phyloP scores from a whole-genome alignment of 2,113 vertebrate genomes.

The Scomber japonicus region DNA sequence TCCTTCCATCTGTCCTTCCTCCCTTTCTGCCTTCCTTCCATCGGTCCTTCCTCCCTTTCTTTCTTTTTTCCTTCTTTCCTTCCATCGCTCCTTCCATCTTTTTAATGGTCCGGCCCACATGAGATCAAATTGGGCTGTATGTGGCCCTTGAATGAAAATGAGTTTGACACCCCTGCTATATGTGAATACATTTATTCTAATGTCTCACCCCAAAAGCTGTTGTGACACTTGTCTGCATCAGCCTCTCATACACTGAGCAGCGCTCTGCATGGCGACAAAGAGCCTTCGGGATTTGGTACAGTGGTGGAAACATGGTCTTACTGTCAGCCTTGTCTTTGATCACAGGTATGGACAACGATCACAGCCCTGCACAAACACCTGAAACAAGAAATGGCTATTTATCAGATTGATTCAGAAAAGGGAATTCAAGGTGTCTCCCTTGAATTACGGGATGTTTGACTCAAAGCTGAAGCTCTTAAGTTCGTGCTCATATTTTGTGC shows the following conservation, averaged over 20 bases:
- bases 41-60: no score
- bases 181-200: no score
- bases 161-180: no score
- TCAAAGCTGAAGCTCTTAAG: neutral
- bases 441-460: neutral
- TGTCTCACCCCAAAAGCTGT: conserved; percentile 69
- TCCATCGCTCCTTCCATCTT: no score
- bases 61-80: no score
- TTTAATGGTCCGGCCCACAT: no score
- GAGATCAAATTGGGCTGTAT: no score
- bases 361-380: conserved; percentile 10
- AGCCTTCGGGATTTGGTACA: conserved; percentile 44
- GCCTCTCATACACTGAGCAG: conserved; percentile 20
- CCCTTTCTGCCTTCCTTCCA: no score
- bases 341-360: conserved; percentile 48
- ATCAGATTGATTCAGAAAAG: neutral
- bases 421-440: neutral
- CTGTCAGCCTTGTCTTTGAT: conserved; percentile 6
- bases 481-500: neutral
- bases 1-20: no score
- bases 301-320: conserved; percentile 25
- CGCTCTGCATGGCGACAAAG: conserved; percentile 15
- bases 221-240: conserved; percentile 4
- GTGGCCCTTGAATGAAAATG: no score
- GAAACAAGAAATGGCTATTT: neutral